phyloP scores from a whole-genome alignment of 2,888 invertebrate species.

The Conistra vaccinii region DNA sequence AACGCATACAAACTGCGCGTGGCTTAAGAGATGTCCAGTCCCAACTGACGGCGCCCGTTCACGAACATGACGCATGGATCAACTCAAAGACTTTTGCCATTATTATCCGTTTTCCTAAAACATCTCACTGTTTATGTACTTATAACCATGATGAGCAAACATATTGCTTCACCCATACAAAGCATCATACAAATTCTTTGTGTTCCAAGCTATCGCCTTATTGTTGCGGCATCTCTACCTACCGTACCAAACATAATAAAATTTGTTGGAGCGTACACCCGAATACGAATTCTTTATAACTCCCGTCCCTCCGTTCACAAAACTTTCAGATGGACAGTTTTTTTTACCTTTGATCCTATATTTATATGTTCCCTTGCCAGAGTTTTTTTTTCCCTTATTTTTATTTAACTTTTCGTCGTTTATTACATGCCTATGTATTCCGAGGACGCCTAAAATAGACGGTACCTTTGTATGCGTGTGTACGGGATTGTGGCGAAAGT shows the following conservation, averaged over 20 bases:
- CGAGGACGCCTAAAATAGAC: constrained; percentile 32
- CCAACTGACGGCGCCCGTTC: too few species aligned
- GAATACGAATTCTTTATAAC: constrained; percentile 63
- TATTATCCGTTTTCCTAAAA: background rate
- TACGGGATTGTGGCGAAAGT: constrained; percentile 30
- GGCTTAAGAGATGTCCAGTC: too few species aligned
- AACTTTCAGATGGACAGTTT: constrained; percentile 70
- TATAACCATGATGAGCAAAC: too few species aligned
- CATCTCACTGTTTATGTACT: background rate
- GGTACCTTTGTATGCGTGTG: constrained; percentile 24
- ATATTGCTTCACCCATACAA: background rate
- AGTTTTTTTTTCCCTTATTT: constrained; percentile 75
- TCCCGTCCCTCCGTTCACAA: constrained; percentile 46
- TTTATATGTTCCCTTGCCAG: constrained; percentile 71
- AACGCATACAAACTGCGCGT: too few species aligned
- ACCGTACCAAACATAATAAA: constrained; percentile 62
- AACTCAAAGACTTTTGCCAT: background rate
- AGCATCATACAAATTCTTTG: constrained; percentile 24
- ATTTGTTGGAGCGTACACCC: constrained; percentile 58
- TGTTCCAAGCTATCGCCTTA: constrained; percentile 8
- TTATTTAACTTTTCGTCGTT: constrained; percentile 74
- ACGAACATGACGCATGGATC: too few species aligned
- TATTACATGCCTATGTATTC: constrained; percentile 66
- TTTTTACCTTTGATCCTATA: constrained; percentile 79
- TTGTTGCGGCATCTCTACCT: constrained; percentile 21